Conservation (phyloP, 1,140 invertebrate genomes). For the Panagrolaimus sp. region DNA sequence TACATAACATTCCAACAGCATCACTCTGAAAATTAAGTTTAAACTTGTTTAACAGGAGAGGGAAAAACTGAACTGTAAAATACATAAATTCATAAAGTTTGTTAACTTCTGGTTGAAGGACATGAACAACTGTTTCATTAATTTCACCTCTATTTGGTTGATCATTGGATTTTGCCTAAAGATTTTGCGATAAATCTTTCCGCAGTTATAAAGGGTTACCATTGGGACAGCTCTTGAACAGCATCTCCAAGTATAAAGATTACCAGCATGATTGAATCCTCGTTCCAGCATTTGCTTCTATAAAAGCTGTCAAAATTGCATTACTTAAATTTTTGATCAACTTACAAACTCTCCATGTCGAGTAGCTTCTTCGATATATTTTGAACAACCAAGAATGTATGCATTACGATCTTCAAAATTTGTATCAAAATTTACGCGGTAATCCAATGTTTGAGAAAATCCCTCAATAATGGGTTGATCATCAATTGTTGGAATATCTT, state of each 20-base stretch:
- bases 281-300: conserved; percentile 95
- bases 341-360: conserved; percentile 91
- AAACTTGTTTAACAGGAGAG: conserved; percentile 60
- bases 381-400: conserved; percentile 94
- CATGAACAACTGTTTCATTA: conserved; percentile 95
- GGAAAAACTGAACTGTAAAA: conserved; percentile 73
- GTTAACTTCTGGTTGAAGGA: conserved; percentile 89
- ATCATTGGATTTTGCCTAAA: conserved; percentile 92
- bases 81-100: conserved; percentile 97
- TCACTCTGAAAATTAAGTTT: conserved; percentile 70
- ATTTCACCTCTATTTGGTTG: conserved; percentile 96
- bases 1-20: conserved; percentile 90
- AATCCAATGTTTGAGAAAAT: conserved; percentile 80
- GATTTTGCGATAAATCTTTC: conserved; percentile 5
- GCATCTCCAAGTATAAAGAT: conserved; percentile 98
- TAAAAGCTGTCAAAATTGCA: conserved; percentile 27
- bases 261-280: conserved; percentile 91
- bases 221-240: conserved; percentile 90
- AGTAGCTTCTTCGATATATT: conserved; percentile 98
- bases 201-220: conserved; percentile 52
- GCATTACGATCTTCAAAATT: conserved; percentile 75
- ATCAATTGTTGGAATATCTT: conserved; percentile 91
- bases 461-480: conserved; percentile 97
- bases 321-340: conserved; percentile 16
- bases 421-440: conserved; percentile 75